A percentile compares a stretch with the other conserved stretches of the same genome.
Evolutionary conservation across 2,797 vertebrate genomes (phyloP).

Genomic region (Helostoma temminkii): DNA sequence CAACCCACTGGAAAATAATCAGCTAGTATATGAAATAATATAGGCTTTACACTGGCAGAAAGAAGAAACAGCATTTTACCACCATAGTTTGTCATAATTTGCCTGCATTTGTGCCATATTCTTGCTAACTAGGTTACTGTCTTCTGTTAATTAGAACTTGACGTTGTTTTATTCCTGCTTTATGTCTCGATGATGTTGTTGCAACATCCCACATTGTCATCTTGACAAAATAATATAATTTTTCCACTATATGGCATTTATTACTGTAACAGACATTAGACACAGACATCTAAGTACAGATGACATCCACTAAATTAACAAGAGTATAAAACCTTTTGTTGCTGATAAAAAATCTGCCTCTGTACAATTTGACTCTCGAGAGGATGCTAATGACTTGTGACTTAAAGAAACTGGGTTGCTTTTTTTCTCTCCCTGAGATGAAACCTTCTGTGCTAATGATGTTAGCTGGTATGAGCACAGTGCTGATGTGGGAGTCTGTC

Average conservation of each 20-base stretch:
- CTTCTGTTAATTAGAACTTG: constrained; percentile 59
- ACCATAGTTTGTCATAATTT: constrained; percentile 6
- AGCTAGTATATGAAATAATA: constrained; percentile 6
- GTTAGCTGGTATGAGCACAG: constrained; percentile 83
- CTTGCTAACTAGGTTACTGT: constrained; percentile 34
- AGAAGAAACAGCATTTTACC: constrained; percentile 22
- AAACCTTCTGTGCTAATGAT: constrained; percentile 83
- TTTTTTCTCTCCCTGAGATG: constrained; percentile 74
- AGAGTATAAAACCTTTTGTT: constrained; percentile 81
- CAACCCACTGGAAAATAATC: constrained; percentile 31
- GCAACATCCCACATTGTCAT: constrained; percentile 75
- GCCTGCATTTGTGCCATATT: constrained; percentile 25
- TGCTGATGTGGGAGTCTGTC: constrained; percentile 85
- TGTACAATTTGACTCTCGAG: constrained; percentile 82
- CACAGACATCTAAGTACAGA: constrained; percentile 81
- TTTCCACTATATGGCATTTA: constrained; percentile 79
- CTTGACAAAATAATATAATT: constrained; percentile 80
- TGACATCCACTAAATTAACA: constrained; percentile 84
- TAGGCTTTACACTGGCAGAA: constrained; percentile 18
- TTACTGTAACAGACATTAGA: constrained; percentile 80
- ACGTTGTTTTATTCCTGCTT: constrained; percentile 66
- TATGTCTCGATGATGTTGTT: constrained; percentile 64
- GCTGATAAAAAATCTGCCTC: constrained; percentile 80
- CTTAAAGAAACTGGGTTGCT: constrained; percentile 83
- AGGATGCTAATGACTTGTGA: constrained; percentile 85